Conservation (phyloP, 2,113 vertebrate genomes). For the Hucho hucho region DNA sequence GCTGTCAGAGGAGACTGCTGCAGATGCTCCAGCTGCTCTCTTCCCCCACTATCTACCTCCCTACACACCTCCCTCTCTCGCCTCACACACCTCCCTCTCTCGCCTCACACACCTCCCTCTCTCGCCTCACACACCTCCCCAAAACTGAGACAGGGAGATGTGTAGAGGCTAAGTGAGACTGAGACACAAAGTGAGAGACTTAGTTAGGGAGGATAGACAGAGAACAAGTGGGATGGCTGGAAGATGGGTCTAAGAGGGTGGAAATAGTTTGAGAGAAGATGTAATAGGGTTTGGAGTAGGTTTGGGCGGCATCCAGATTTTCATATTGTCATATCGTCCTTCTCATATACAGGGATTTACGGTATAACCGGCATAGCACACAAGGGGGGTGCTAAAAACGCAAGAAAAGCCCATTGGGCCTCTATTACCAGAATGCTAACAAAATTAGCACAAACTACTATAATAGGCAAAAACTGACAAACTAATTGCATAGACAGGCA, state of each 20-base stretch:
- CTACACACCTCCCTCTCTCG: conserved; percentile 22
- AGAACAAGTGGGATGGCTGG: background rate
- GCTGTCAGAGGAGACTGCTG: conserved; percentile 70
- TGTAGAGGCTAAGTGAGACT: background rate
- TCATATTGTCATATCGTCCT: too few species aligned
- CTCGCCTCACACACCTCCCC: background rate
- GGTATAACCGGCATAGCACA: too few species aligned
- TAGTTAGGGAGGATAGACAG: background rate
- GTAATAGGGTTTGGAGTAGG: too few species aligned
- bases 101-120: background rate
- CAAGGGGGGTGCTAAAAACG: too few species aligned
- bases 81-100: background rate
- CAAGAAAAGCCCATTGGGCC: too few species aligned
- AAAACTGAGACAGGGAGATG: background rate
- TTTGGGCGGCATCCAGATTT: too few species aligned
- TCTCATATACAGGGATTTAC: too few species aligned
- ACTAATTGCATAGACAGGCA: too few species aligned
- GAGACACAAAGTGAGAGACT: background rate
- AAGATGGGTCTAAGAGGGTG: too few species aligned
- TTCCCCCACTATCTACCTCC: conserved; percentile 21
- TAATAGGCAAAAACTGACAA: too few species aligned
- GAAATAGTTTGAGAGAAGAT: background rate
- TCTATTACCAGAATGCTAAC: too few species aligned
- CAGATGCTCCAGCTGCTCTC: conserved; percentile 76
- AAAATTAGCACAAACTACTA: too few species aligned